A percentile compares a stretch with the other conserved stretches of the same genome.
phyloP scores from a whole-genome alignment of 1,140 invertebrate species.

The Coenobita brevimanus region DNA sequence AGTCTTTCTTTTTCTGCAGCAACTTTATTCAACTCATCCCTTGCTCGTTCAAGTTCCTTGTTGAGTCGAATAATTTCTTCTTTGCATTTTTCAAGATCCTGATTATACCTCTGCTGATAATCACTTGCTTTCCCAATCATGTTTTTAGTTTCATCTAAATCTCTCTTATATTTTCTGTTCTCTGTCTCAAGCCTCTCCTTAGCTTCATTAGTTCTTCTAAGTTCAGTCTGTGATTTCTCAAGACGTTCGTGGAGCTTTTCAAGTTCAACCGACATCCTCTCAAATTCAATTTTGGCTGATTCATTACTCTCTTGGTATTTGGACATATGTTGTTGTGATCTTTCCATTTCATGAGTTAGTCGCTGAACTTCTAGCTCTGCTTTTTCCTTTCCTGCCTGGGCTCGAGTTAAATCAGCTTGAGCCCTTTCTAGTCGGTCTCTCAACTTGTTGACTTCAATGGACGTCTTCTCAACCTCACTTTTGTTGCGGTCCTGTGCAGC shows the following conservation, averaged over 20 bases:
- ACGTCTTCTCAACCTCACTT: constrained; percentile 72
- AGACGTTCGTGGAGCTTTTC: constrained; percentile 83
- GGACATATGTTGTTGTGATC: constrained; percentile 84
- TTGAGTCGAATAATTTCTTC: constrained; percentile 69
- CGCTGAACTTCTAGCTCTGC: constrained; percentile 89
- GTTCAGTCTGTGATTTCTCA: constrained; percentile 70
- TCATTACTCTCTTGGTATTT: constrained; percentile 87
- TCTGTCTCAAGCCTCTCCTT: constrained; percentile 69
- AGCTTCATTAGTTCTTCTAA: constrained; percentile 67
- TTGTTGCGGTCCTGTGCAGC: constrained; percentile 70
- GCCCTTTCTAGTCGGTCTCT: constrained; percentile 71
- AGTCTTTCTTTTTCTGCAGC: constrained; percentile 75
- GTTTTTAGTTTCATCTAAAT: constrained; percentile 66
- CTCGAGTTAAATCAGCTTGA: constrained; percentile 69
- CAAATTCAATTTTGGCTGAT: constrained; percentile 85
- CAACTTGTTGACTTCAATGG: constrained; percentile 71
- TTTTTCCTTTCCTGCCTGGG: constrained; percentile 73
- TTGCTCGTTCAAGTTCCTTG: constrained; percentile 73
- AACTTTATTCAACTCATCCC: constrained; percentile 78
- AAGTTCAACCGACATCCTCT: constrained; percentile 85
- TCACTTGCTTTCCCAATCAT: constrained; percentile 65
- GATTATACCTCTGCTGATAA: constrained; percentile 59
- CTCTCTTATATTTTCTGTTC: constrained; percentile 61
- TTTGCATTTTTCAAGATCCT: constrained; percentile 68
- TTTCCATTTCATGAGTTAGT: constrained; percentile 89